Evolutionary conservation across 2,888 invertebrate genomes (phyloP).

Genomic region (Chrysolina oricalcia): DNA sequence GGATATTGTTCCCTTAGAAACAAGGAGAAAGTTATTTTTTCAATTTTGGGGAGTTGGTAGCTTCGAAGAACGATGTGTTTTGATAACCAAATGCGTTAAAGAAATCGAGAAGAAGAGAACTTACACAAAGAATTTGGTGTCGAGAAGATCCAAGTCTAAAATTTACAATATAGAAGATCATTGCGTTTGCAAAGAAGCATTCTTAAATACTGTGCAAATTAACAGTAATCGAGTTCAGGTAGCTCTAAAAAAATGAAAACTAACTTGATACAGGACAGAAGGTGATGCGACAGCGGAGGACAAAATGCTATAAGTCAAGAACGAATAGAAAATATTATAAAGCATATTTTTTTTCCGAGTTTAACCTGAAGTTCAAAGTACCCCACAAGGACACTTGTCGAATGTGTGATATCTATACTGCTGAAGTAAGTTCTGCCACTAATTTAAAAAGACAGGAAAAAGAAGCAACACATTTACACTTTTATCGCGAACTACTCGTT

Average conservation of each 20-base stretch:
- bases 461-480: neutral
- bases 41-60: conserved; percentile 8
- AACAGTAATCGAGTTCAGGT: conserved; percentile 23
- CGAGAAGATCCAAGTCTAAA: conserved; percentile 32
- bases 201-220: conserved; percentile 34
- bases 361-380: conserved; percentile 31
- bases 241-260: conserved; percentile 16
- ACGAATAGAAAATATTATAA: too few relatives aligned
- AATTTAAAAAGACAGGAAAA: neutral
- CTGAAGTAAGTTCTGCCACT: conserved; percentile 20
- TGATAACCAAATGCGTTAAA: too few relatives aligned
- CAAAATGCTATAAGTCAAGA: conserved; percentile 34
- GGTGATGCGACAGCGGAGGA: conserved; percentile 26
- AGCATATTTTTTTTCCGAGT: conserved; percentile 24
- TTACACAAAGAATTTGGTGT: conserved; percentile 22
- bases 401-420: conserved; percentile 23
- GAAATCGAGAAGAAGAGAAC: too few relatives aligned
- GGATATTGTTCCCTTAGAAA: neutral
- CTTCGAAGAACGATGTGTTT: conserved; percentile 15
- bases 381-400: conserved; percentile 30
- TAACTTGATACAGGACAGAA: conserved; percentile 22
- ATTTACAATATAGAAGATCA: conserved; percentile 32
- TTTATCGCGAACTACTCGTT: too few relatives aligned
- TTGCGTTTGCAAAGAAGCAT: conserved; percentile 27
- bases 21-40: neutral